phyloP scores from a whole-genome alignment of 2,797 vertebrate genomes.

The Sebastes hopkinsi region DNA sequence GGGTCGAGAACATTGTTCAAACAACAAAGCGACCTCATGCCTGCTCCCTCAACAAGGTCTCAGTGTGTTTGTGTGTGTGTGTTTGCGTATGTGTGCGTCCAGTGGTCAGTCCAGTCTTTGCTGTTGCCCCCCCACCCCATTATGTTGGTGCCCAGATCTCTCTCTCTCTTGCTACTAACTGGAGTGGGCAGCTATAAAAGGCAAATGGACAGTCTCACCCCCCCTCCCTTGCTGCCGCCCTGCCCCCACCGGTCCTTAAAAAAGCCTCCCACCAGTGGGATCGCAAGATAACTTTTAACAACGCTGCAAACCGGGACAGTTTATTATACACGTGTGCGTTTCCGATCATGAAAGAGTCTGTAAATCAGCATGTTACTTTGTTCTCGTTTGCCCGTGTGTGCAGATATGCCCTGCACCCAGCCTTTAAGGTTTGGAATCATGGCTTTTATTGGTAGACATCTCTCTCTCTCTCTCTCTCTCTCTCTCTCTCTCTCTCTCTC shows the following conservation, averaged over 20 bases:
- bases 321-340: conserved; percentile 48
- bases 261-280: conserved; percentile 46
- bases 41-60: conserved; percentile 22
- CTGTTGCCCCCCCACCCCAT: conserved; percentile 4
- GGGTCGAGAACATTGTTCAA: conserved; percentile 36
- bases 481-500: conserved; percentile 18
- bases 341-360: conserved; percentile 46
- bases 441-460: conserved; percentile 63
- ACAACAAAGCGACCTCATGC: conserved; percentile 43
- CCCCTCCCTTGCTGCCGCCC: conserved; percentile 40
- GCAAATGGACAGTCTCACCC: conserved; percentile 65
- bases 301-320: conserved; percentile 11
- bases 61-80: conserved; percentile 27
- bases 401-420: conserved; percentile 40
- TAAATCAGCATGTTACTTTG: conserved; percentile 45
- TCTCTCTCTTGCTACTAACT: conserved; percentile 36
- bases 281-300: conserved; percentile 53
- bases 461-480: background rate
- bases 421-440: conserved; percentile 54
- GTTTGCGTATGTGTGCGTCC: conserved; percentile 34
- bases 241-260: conserved; percentile 64
- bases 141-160: conserved; percentile 44
- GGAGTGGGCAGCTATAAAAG: conserved; percentile 71
- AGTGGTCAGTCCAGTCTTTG: conserved; percentile 27
- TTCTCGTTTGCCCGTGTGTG: conserved; percentile 31